phyloP scores from a whole-genome alignment of 2,797 vertebrate species.

The Ciconia nigra region DNA sequence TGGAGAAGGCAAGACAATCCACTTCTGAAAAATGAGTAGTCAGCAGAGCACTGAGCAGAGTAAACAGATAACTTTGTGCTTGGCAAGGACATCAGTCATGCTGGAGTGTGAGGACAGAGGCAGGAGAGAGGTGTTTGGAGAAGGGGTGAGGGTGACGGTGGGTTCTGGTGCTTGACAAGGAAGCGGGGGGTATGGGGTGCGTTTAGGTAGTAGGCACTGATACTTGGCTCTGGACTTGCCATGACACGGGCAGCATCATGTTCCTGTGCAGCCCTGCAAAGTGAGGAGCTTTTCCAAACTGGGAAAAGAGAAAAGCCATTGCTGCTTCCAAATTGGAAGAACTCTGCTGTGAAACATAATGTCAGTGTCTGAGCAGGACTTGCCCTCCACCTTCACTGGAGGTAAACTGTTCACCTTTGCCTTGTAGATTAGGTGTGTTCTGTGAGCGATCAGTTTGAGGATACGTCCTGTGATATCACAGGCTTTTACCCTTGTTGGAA shows the following conservation, averaged over 20 bases:
- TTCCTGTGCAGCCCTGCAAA: not conserved
- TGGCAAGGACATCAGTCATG: not conserved
- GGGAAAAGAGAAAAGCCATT: not conserved
- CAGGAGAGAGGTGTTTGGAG: not conserved
- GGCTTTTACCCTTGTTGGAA: not conserved
- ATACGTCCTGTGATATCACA: not conserved
- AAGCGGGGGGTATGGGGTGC: not conserved
- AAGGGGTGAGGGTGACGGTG: not conserved
- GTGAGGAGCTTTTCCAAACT: not conserved
- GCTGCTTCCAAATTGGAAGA: not conserved
- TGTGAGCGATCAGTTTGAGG: not conserved
- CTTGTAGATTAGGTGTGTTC: not conserved
- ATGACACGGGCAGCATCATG: rapidly evolving
- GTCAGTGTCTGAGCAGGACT: not conserved
- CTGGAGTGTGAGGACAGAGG: not conserved
- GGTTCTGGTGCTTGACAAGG: not conserved
- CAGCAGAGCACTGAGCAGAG: not conserved
- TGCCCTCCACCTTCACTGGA: not conserved
- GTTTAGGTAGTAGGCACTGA: not conserved
- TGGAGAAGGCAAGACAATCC: not conserved
- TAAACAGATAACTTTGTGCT: not conserved
- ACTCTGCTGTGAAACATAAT: not conserved
- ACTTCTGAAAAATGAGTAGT: not conserved
- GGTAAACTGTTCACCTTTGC: not conserved
- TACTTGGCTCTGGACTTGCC: not conserved